Percentiles rank a stretch among this genome's conserved stretches.
Evolutionary conservation across 2,888 invertebrate genomes (phyloP).

Genomic region (Penaeus monodon): DNA sequence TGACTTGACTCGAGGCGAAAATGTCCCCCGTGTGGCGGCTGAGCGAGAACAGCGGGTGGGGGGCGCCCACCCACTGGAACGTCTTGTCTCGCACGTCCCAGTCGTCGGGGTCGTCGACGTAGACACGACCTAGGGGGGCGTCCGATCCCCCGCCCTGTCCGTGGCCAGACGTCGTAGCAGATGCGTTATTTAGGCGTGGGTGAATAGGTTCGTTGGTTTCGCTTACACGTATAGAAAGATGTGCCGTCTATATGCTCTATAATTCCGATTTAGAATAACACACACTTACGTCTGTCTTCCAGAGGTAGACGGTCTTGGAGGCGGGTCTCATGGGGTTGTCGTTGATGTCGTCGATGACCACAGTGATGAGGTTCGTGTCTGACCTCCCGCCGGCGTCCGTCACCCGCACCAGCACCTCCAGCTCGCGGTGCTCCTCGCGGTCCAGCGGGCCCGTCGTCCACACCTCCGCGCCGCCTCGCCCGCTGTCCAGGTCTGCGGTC

Average conservation of each 20-base stretch:
- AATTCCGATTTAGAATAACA: background rate
- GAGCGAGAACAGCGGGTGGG: slow-evolving; percentile 86
- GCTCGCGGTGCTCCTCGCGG: slow-evolving; percentile 48
- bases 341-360: slow-evolving; percentile 59
- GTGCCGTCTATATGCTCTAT: too few species aligned
- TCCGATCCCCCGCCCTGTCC: slow-evolving; percentile 85
- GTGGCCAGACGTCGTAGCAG: too few species aligned
- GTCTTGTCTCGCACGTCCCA: slow-evolving; percentile 98
- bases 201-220: too few species aligned
- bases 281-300: slow-evolving; percentile 56
- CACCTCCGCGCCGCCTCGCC: slow-evolving; percentile 58
- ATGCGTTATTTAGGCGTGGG: too few species aligned
- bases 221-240: too few species aligned
- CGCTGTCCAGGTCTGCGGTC: slow-evolving; percentile 54
- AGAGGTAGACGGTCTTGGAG: slow-evolving; percentile 61
- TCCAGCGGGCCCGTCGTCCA: slow-evolving; percentile 50
- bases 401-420: slow-evolving; percentile 41
- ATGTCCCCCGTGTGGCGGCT: slow-evolving; percentile 90
- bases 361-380: slow-evolving; percentile 40
- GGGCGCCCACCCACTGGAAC: slow-evolving; percentile 81
- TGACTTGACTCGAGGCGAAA: slow-evolving; percentile 47
- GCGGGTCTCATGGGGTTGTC: slow-evolving; percentile 63
- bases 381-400: slow-evolving; percentile 48
- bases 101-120: slow-evolving; percentile 96
- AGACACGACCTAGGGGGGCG: slow-evolving; percentile 93